Base-by-base conservation (phyloP, 2,888 invertebrate genomes). In the Ochropleura plecta region DNA sequence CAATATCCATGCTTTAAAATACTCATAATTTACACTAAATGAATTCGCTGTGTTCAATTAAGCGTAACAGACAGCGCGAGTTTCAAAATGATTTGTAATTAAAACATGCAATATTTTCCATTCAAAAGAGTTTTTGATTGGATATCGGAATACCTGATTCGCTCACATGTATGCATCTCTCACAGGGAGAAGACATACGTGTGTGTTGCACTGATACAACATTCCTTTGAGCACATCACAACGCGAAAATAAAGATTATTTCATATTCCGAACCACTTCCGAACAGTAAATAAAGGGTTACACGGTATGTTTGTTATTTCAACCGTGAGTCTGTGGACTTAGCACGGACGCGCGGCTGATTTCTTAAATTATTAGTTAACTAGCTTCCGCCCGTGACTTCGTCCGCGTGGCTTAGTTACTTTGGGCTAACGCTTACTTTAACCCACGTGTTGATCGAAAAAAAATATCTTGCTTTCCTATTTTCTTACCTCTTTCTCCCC, bases 191-290 rank as follows among this genome's bases (percentile, higher is more conserved):
- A 6, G 18, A 2, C 3, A 20, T 42, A 18, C 20, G 20, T 12
- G 14, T n/a, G 14, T 46, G 20, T 66, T 42, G 44, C 48, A 65
- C 18, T 8, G 53, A n/a, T 44, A 12, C 63, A 53, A 51, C 42
- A n/a, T 20, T 40, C 75, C 75, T 80, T 74, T 81, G 75, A 74
- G 51, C 40, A n/a, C n/a, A n/a, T n/a, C n/a, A n/a, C n/a, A 70
- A 62, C 42, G n/a, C 12, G 14, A 65, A 72, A 55, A 66, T 65
- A 65, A 73, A 78, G 60, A 73, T 55, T 55, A 73, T 73, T 60
- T 60, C 18, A 7, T 48, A 49, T 65, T 30, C 3, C 30, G 30
- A 30, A 30, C 30, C 30, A 30, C 30, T 30, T 49, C 20, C 66
- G 51, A 75, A 67, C 51, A 10, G 66, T 51, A 51, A 78, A 74